A percentile compares a stretch with the other conserved stretches of the same genome.
Conservation (phyloP, 1,140 invertebrate genomes). For the Papilio aristodemus region DNA sequence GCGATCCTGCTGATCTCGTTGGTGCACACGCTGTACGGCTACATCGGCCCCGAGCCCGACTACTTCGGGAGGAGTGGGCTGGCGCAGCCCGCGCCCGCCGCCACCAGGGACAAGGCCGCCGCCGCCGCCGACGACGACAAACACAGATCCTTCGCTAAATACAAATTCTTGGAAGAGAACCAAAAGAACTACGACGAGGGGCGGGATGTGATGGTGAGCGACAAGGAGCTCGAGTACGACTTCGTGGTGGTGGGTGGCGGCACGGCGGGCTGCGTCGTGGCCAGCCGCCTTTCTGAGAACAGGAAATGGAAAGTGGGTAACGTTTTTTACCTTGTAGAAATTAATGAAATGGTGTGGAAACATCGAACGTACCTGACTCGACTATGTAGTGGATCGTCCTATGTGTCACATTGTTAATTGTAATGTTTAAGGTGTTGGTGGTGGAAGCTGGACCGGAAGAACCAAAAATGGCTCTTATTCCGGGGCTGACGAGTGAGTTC, state of each 20-base stretch:
- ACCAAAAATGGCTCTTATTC: conserved; percentile 85
- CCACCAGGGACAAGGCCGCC: not conserved
- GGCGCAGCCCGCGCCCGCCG: not conserved
- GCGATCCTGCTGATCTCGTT: conserved; percentile 69
- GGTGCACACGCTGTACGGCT: conserved; percentile 66
- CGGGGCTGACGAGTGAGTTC: conserved; percentile 82
- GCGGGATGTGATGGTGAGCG: not conserved
- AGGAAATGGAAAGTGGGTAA: conserved; percentile 66
- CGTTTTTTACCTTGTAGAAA: not conserved
- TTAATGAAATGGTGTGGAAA: not conserved
- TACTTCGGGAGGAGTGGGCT: conserved; percentile 52
- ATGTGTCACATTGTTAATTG: conserved; percentile 11
- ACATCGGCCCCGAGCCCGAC: conserved; percentile 62
- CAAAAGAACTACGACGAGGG: conserved; percentile 32
- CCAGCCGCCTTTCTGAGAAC: conserved; percentile 68
- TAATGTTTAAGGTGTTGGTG: conserved; percentile 77
- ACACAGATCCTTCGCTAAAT: conserved; percentile 33
- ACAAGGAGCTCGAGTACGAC: conserved; percentile 52
- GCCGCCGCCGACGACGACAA: conserved; percentile 12
- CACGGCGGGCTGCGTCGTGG: conserved; percentile 67
- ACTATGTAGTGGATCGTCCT: too few species aligned
- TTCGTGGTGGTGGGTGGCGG: conserved; percentile 69
- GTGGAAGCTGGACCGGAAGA: conserved; percentile 86
- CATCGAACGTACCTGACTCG: too few species aligned
- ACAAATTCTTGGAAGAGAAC: conserved; percentile 40